phyloP scores from a whole-genome alignment of 2,888 invertebrate genomes.

The Torymus texanus region DNA sequence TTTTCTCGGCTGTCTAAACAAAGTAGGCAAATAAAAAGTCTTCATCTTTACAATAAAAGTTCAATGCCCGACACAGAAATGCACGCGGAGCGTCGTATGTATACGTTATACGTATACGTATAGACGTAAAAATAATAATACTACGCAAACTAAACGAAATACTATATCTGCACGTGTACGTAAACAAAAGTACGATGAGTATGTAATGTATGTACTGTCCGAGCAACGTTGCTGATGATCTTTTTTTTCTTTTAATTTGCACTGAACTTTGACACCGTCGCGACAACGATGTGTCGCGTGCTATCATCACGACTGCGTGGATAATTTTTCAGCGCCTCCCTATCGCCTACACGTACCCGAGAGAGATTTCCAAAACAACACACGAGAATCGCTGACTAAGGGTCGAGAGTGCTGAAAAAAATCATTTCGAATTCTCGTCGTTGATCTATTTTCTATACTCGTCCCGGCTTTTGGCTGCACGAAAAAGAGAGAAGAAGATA shows the following conservation, averaged over 20 bases:
- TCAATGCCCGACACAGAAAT: slow-evolving; percentile 36
- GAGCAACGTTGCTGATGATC: background rate
- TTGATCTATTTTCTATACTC: too few species aligned
- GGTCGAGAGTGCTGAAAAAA: too few species aligned
- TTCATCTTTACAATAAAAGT: slow-evolving; percentile 8
- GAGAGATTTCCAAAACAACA: slow-evolving; percentile 14
- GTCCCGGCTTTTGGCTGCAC: too few species aligned
- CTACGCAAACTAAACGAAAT: background rate
- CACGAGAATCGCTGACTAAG: background rate
- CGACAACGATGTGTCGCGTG: slow-evolving; percentile 1
- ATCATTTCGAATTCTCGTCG: too few species aligned
- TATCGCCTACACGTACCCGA: background rate
- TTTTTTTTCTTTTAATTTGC: slow-evolving; percentile 17
- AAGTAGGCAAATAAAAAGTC: too few species aligned
- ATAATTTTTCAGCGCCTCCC: slow-evolving; percentile 16
- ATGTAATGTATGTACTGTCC: too few species aligned
- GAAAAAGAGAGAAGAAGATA: background rate
- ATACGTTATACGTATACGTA: too few species aligned
- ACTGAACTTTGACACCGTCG: slow-evolving; percentile 22
- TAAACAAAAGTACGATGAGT: background rate
- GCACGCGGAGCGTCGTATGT: too few species aligned
- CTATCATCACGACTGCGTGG: background rate
- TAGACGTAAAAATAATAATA: background rate
- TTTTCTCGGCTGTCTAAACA: too few species aligned
- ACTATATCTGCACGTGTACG: background rate